These are phyloP conservation scores for Eubucco bourcierii DNA, from an alignment of 2,113 vertebrate species.

Conservation along the genomic window DNA sequence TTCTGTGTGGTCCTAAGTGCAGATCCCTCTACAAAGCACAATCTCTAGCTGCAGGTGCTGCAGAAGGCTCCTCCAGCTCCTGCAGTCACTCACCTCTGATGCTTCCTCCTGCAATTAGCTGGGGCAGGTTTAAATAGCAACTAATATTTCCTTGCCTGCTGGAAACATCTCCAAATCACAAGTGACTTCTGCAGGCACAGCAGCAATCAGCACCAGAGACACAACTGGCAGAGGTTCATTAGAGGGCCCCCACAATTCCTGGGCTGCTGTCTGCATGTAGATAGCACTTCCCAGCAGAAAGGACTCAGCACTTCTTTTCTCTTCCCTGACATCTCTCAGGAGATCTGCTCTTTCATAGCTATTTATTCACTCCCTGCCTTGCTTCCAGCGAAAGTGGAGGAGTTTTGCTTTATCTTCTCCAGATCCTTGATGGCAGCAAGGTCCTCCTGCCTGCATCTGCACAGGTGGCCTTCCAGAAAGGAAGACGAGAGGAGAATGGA, in stretches of 20 bases:
- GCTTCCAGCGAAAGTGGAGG: not conserved
- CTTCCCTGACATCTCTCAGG: not conserved
- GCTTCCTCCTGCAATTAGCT: slow-evolving; percentile 18
- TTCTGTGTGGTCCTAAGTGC: not conserved
- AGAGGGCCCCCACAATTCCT: not conserved
- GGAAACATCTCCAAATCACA: slow-evolving; percentile 37
- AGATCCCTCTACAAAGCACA: not conserved
- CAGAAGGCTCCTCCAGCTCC: slow-evolving; percentile 10
- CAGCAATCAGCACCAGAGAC: slow-evolving; percentile 1
- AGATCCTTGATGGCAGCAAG: not conserved
- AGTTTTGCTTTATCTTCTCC: not conserved
- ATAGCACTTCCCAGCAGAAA: not conserved
- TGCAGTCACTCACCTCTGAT: not conserved
- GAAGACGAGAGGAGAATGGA: not conserved
- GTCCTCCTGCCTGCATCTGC: not conserved
- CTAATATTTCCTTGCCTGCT: slow-evolving; percentile 29
- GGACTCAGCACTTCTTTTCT: not conserved
- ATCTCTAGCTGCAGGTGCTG: not conserved
- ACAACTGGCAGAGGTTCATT: slow-evolving; percentile 20
- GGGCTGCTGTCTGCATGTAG: not conserved
- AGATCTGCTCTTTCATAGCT: not conserved
- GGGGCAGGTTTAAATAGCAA: not conserved
- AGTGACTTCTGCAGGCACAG: slow-evolving; percentile 18
- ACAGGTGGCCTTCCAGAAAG: not conserved
- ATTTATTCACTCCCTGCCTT: not conserved